A percentile compares a stretch with the other conserved stretches of the same genome.
Conservation (phyloP, 1,140 invertebrate genomes). For the Cepaea nemoralis region DNA sequence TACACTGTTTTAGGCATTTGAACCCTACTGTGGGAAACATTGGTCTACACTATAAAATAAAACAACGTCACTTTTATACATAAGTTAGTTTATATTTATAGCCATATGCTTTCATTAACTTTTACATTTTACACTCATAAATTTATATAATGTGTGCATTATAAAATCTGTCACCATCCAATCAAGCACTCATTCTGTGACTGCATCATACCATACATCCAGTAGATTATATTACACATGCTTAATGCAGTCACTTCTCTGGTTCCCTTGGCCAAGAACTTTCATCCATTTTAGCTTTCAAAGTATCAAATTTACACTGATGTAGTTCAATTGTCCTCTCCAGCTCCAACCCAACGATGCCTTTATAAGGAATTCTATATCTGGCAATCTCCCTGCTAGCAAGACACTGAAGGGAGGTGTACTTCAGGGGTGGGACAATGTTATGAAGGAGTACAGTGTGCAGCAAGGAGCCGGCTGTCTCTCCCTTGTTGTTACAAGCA, state of each 20-base stretch:
- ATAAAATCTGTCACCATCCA: background rate
- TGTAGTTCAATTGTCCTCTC: slow-evolving; percentile 87
- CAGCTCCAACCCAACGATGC: slow-evolving; percentile 80
- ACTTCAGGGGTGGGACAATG: slow-evolving; percentile 79
- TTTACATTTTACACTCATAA: background rate
- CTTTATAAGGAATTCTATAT: slow-evolving; percentile 79
- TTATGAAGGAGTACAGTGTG: slow-evolving; percentile 80
- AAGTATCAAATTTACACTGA: slow-evolving; percentile 48
- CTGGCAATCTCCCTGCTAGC: slow-evolving; percentile 83
- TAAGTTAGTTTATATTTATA: background rate
- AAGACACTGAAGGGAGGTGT: slow-evolving; percentile 84
- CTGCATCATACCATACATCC: background rate
- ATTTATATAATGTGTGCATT: background rate
- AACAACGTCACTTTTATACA: no score
- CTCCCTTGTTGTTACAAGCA: slow-evolving; percentile 83
- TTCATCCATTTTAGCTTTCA: slow-evolving; percentile 37
- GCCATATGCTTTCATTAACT: background rate
- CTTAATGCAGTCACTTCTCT: slow-evolving; percentile 26
- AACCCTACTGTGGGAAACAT: no score
- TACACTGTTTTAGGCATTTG: no score
- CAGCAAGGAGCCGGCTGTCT: slow-evolving; percentile 79
- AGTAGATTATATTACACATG: background rate
- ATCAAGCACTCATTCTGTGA: background rate
- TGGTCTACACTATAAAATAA: no score
- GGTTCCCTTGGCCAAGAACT: slow-evolving; percentile 30